Conservation (phyloP, 2,888 invertebrate genomes). For the Oxyscelio sp. region DNA sequence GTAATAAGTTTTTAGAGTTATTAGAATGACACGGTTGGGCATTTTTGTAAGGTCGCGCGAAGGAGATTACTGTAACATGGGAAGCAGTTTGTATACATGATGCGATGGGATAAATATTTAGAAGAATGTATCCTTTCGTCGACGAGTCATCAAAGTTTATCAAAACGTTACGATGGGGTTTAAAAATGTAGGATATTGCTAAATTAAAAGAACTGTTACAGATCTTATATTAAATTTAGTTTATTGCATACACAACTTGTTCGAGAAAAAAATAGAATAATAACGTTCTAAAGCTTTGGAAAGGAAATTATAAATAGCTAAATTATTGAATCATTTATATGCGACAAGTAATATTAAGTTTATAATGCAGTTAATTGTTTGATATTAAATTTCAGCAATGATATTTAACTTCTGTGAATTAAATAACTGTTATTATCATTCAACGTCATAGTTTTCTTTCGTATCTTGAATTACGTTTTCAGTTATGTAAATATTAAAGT, state of each 20-base stretch:
- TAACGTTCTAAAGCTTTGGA: constrained; percentile 5
- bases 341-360: constrained; percentile 45
- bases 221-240: constrained; percentile 12
- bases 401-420: background rate
- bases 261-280: background rate
- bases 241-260: constrained; percentile 12
- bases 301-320: constrained; percentile 41
- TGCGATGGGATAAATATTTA: constrained; percentile 29
- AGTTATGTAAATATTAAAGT: too few species aligned
- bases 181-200: background rate
- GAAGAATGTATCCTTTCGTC: background rate
- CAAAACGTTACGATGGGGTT: background rate
- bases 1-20: background rate
- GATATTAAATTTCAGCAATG: constrained; percentile 19
- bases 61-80: constrained; percentile 16
- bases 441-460: too few species aligned
- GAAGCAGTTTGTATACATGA: background rate
- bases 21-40: background rate
- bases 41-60: constrained; percentile 16
- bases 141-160: background rate
- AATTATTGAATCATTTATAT: constrained; percentile 32
- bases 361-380: constrained; percentile 25
- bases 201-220: constrained; percentile 1
- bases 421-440: too few species aligned
- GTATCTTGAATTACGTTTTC: too few species aligned